Conservation (phyloP, 2,888 invertebrate species). For the Empis livida region DNA sequence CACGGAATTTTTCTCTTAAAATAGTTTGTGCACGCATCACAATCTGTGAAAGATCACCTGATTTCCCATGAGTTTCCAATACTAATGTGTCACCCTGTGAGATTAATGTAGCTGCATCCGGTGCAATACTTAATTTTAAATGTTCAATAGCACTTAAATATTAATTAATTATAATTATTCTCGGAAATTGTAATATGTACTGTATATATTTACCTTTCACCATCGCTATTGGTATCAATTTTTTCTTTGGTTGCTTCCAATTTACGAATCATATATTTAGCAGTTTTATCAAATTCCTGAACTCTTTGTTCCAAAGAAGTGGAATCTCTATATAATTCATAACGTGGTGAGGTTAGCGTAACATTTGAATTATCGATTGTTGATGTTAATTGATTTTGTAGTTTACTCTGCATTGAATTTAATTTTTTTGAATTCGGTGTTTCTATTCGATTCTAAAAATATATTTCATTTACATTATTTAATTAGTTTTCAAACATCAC, state of each 20-base stretch:
- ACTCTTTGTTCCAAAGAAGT: constrained; percentile 30
- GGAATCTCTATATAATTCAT: constrained; percentile 17
- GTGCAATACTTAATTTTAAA: constrained; percentile 42
- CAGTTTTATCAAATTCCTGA: constrained; percentile 30
- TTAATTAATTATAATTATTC: background rate
- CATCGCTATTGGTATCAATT: constrained; percentile 27
- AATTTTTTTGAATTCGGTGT: constrained; percentile 26
- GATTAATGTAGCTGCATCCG: constrained; percentile 63
- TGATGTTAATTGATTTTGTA: constrained; percentile 17
- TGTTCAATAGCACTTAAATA: constrained; percentile 27
- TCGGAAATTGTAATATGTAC: background rate
- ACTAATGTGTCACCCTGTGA: constrained; percentile 66
- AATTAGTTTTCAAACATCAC: background rate
- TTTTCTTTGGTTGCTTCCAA: constrained; percentile 28
- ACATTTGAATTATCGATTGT: constrained; percentile 25
- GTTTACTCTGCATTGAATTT: constrained; percentile 22
- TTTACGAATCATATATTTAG: constrained; percentile 33
- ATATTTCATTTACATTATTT: background rate
- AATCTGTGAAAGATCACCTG: constrained; percentile 28
- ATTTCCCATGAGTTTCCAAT: constrained; percentile 47
- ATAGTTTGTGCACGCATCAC: constrained; percentile 33
- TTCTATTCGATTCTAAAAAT: constrained; percentile 32
- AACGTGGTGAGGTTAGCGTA: constrained; percentile 21
- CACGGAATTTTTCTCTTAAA: constrained; percentile 33
- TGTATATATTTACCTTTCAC: constrained; percentile 22